phyloP scores from a whole-genome alignment of 2,797 vertebrate genomes.

The Epinephelus malabaricus region DNA sequence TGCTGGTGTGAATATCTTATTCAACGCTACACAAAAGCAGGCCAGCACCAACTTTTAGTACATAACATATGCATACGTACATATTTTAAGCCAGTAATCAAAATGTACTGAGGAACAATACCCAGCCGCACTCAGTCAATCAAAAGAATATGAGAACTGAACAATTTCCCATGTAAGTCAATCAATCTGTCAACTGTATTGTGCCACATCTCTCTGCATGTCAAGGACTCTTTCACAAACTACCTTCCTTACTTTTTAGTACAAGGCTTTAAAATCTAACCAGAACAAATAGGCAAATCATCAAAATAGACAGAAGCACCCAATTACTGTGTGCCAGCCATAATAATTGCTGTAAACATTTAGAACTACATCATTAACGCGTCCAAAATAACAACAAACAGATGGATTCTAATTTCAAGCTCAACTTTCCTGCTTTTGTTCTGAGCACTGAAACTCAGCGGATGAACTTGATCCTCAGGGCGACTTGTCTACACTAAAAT shows the following conservation, averaged over 20 bases:
- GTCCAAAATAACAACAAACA: slow-evolving; percentile 77
- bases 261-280: slow-evolving; percentile 47
- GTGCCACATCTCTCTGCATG: neutral
- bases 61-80: neutral
- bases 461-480: slow-evolving; percentile 75
- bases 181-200: neutral
- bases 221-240: slow-evolving; percentile 15
- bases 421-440: slow-evolving; percentile 74
- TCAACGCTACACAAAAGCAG: neutral
- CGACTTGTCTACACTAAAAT: slow-evolving; percentile 74
- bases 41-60: neutral
- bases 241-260: slow-evolving; percentile 2
- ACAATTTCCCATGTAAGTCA: neutral
- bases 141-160: neutral
- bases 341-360: slow-evolving; percentile 73
- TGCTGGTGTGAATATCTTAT: neutral
- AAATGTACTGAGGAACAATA: neutral
- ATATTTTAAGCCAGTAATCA: neutral
- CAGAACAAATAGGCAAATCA: slow-evolving; percentile 62
- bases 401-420: slow-evolving; percentile 75
- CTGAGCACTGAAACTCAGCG: slow-evolving; percentile 51
- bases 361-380: slow-evolving; percentile 71
- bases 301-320: slow-evolving; percentile 62
- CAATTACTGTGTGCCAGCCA: slow-evolving; percentile 61
- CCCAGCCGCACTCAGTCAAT: neutral